phyloP scores from a whole-genome alignment of 2,888 invertebrate species.

The Isotomurus palustris region DNA sequence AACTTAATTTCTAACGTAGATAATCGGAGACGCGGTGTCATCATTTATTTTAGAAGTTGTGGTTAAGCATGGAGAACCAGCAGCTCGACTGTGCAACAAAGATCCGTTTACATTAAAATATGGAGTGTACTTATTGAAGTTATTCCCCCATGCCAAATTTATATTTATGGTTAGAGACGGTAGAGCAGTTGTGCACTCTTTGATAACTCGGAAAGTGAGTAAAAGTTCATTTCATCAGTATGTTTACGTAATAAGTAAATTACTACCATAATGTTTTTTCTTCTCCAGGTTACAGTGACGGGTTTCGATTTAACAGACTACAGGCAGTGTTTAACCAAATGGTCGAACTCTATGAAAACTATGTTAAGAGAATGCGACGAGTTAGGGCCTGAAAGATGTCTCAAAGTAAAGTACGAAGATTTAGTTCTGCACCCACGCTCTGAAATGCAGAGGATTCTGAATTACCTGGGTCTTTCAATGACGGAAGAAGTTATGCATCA shows the following conservation, averaged over 20 bases:
- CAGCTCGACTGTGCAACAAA: conserved; percentile 94
- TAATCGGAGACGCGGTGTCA: conserved; percentile 91
- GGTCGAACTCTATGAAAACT: conserved; percentile 90
- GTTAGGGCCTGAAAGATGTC: conserved; percentile 53
- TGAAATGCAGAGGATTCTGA: conserved; percentile 81
- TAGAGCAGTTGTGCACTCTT: conserved; percentile 96
- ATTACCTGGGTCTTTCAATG: conserved; percentile 90
- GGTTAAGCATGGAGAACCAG: conserved; percentile 91
- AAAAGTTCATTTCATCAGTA: not conserved
- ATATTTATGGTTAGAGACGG: conserved; percentile 98
- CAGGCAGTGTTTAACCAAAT: conserved; percentile 89
- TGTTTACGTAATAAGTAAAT: not conserved
- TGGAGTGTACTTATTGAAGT: conserved; percentile 85
- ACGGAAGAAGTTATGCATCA: conserved; percentile 93
- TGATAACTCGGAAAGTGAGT: conserved; percentile 86
- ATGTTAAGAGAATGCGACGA: conserved; percentile 92
- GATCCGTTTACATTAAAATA: conserved; percentile 97
- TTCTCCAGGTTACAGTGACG: conserved; percentile 65
- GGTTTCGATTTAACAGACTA: conserved; percentile 93
- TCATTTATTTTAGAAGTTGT: conserved; percentile 96
- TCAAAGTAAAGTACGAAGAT: conserved; percentile 94
- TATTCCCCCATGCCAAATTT: conserved; percentile 97
- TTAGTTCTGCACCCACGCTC: conserved; percentile 87
- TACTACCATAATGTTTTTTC: no score
- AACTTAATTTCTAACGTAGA: conserved; percentile 50